Evolutionary conservation across 2,888 invertebrate genomes (phyloP), one percentile per base, ranked within the genome.

Genomic region (Dinocampus coccinellae): DNA sequence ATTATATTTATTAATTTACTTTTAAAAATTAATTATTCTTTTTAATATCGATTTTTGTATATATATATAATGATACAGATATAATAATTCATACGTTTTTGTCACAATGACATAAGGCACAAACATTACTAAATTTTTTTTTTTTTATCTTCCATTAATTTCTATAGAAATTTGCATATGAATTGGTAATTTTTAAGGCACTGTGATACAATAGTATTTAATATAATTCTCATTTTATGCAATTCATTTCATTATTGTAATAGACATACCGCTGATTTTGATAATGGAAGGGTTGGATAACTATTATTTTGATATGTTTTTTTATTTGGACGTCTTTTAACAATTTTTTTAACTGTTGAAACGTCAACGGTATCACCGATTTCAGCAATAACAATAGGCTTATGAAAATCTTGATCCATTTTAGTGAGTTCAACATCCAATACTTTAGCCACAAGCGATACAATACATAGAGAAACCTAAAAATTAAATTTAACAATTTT

Each of bases 361-460:
- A 86, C 74, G 42, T 87, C 86, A 13, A 87, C 85, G 0, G 84
- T 84, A 69, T 87, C 86, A 20, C 88, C 88, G 55, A 93, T 90
- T 85, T 93, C 92, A 0, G 92, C 93, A 80, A 90, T 91, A 1
- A 93, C 90, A 55, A 94, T 90, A 13, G 90, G 88, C 65, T 91
- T 91, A 77, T 92, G 91, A 78, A 90, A 90, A 82, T 94, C 94
- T 79, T 91, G 89, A 78, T 94, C 92, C 16, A 90, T 90, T 81
- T 90, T 91, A 22, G 91, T 90, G 73, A 94, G 85, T 75, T 90
- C 90, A 22, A 94, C 88, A 13, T 92, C 92, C 33, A 94, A 86
- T 75, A 92, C 89, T 80, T 91, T 92, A 0, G 93, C 93, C 11
- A 94, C 92, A 60, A 96, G 86, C 80, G 91, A 92, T 75, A 92